These are phyloP conservation scores for Hemitrygon akajei DNA, from an alignment of 2,797 vertebrate species.

Conservation along the genomic window DNA sequence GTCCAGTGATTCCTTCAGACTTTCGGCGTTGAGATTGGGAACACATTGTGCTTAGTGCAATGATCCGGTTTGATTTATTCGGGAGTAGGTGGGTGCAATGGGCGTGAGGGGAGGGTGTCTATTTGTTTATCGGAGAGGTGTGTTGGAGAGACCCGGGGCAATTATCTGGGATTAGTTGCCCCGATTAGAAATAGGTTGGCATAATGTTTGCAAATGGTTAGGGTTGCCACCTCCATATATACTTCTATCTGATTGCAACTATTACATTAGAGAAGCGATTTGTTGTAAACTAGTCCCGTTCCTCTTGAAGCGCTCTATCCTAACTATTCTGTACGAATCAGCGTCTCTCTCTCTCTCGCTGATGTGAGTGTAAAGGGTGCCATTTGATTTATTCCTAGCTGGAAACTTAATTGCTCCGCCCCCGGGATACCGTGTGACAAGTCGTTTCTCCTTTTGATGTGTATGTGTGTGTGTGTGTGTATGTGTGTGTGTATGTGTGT, in stretches of 20 bases:
- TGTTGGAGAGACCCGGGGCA: background rate
- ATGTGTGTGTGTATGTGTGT: background rate
- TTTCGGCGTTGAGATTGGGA: background rate
- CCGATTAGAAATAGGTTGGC: background rate
- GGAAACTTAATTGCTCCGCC: slow-evolving; percentile 38
- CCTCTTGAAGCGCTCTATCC: background rate
- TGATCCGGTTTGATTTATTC: background rate
- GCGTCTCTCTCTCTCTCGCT: slow-evolving; percentile 26
- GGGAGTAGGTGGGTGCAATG: background rate
- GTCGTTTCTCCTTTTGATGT: slow-evolving; percentile 37
- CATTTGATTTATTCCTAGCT: slow-evolving; percentile 34
- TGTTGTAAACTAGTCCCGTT: background rate
- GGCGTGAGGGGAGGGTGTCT: background rate
- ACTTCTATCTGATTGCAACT: background rate
- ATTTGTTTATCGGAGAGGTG: background rate
- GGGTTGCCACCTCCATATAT: background rate
- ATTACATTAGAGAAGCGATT: background rate
- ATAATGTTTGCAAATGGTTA: background rate
- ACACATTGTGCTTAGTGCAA: too few species aligned
- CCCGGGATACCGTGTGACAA: slow-evolving; percentile 37
- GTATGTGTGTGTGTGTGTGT: slow-evolving; percentile 33
- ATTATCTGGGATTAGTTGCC: background rate
- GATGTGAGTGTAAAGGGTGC: slow-evolving; percentile 24
- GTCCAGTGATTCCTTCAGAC: background rate
- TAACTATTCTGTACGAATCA: slow-evolving; percentile 35